Base-by-base conservation (phyloP, 1,140 invertebrate genomes). In the Aphidius ervi region DNA sequence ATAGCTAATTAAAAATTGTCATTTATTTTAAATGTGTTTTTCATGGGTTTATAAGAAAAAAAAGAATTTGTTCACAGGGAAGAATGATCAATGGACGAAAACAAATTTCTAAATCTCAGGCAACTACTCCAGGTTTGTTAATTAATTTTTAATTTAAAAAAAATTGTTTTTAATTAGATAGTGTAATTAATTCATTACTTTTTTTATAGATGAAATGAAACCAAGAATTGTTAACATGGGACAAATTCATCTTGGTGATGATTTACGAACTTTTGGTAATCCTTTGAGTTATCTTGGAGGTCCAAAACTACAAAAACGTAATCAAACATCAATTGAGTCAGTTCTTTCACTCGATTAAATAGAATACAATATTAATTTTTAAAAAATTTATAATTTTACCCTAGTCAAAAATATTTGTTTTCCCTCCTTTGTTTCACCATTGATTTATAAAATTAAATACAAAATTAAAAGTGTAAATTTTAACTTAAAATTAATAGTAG, bases 281-380 rank as follows among this genome's bases (percentile, higher is more conserved):
- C 88, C 88, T 46, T 78, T 90, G 67, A 89, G 87, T 75, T 89
- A 89, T 74, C 80, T 89, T 61, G 87, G 86, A 54, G 86, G 86
- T 66, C 84, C 86, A 31, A 79, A 79, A 66, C 74, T 87, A 63
- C 74, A 79, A 46, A 66, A 78, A 56, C 79, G 77, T 61, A 82
- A 82, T 68, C 76, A 82, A 69, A 81, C 79, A 59, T 88, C 87
- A 66, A 78, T 87, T 66, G 87, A 88, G 74, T 89, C 88, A 57
- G 78, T 89, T 63, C 70, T 90, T 63, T 89, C 88, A 46, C 68
- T 90, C 71, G 88, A 90, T 74, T 89, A 79, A 79, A 63, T 43
- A 6, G 9, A 6, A 6, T 1, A 39, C 31, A 6, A 16, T 16
- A 16, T 16, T 16, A 16, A 16, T 16, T 16, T 16, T 16, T 16